Evolutionary conservation across 2,797 vertebrate genomes (phyloP).

Genomic region (Cetoscarus ocellatus): DNA sequence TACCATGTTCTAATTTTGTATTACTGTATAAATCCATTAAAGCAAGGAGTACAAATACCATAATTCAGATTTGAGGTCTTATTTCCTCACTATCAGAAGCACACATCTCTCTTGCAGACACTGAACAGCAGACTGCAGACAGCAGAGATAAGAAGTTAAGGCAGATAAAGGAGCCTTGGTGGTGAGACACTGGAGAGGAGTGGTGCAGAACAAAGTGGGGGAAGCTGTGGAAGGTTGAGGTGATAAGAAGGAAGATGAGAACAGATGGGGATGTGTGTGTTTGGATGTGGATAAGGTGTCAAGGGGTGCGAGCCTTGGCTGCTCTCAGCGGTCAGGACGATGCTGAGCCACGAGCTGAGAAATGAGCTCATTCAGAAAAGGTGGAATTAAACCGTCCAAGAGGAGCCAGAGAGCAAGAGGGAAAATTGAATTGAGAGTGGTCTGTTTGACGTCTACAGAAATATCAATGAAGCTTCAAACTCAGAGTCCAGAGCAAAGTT

Average conservation of each 20-base stretch:
- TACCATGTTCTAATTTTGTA: too few species aligned
- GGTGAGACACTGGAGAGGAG: constrained; percentile 49
- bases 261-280: constrained; percentile 46
- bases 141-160: constrained; percentile 49
- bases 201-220: constrained; percentile 31
- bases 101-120: constrained; percentile 36
- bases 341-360: constrained; percentile 54
- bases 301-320: constrained; percentile 40
- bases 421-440: constrained; percentile 18
- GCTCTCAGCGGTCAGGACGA: constrained; percentile 23
- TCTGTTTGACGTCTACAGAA: constrained; percentile 23
- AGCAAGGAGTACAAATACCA: too few species aligned
- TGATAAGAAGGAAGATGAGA: constrained; percentile 52
- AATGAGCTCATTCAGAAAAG: constrained; percentile 49
- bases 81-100: background rate
- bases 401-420: constrained; percentile 29
- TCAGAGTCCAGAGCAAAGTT: background rate
- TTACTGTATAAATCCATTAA: too few species aligned
- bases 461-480: constrained; percentile 4
- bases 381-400: constrained; percentile 41
- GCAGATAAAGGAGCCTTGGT: constrained; percentile 43
- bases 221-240: constrained; percentile 35
- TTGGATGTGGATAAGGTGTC: constrained; percentile 47
- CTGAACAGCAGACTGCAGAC: constrained; percentile 54
- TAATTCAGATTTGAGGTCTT: too few species aligned